phyloP scores from a whole-genome alignment of 2,888 invertebrate genomes.

The Latrodectus hesperus region DNA sequence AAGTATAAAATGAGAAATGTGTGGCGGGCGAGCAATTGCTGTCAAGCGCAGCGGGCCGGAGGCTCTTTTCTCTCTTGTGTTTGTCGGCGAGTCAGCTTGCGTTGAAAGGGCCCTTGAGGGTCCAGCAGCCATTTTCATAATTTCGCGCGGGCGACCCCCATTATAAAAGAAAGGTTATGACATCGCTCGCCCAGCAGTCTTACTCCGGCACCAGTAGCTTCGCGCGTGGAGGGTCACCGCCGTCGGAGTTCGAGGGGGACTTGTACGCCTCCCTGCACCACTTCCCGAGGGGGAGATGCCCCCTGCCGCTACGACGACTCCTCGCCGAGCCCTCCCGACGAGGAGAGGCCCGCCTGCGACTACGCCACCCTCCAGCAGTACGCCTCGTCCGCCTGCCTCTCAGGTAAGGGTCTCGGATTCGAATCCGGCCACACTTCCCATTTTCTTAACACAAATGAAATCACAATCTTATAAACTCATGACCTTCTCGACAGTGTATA shows the following conservation, averaged over 20 bases:
- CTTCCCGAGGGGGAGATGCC: conserved; percentile 50
- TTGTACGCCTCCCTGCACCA: conserved; percentile 41
- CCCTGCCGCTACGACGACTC: conserved; percentile 64
- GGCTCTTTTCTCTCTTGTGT: conserved; percentile 20
- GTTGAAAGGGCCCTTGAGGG: conserved; percentile 67
- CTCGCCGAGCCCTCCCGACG: conserved; percentile 46
- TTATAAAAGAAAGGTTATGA: conserved; percentile 68
- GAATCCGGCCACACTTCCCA: background rate
- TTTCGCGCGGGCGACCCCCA: conserved; percentile 46
- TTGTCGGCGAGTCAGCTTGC: conserved; percentile 61
- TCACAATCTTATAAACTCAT: background rate
- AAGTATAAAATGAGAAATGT: conserved; percentile 69
- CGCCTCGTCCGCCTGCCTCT: conserved; percentile 42
- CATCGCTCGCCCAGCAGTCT: conserved; percentile 66
- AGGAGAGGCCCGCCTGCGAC: conserved; percentile 67
- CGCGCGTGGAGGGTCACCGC: conserved; percentile 39
- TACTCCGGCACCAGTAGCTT: conserved; percentile 36
- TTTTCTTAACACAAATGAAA: background rate
- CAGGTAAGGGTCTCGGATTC: conserved; percentile 14
- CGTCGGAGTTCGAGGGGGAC: conserved; percentile 38
- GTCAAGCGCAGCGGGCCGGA: conserved; percentile 56
- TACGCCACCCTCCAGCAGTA: conserved; percentile 32
- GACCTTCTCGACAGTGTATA: too few species aligned
- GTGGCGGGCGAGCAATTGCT: conserved; percentile 48
- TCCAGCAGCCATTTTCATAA: conserved; percentile 63